Percentiles rank a stretch among this genome's conserved stretches.
These are phyloP conservation scores for Lasioglossum villosulum DNA, from an alignment of 2,888 invertebrate genomes.

Conservation along the genomic window DNA sequence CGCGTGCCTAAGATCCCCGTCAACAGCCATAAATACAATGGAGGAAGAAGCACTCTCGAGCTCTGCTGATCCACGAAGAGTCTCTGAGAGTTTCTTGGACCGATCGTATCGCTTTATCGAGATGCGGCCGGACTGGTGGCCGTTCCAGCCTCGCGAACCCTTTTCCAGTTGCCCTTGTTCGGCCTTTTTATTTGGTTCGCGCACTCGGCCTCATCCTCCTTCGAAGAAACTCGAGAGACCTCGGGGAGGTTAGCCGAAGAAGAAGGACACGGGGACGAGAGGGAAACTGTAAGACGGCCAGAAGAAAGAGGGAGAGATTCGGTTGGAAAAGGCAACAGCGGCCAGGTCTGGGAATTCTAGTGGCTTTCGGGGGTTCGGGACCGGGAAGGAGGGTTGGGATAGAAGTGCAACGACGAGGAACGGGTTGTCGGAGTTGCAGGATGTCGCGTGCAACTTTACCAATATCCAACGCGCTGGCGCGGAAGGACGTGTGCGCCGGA, in stretches of 20 bases:
- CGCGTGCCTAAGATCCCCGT: not conserved
- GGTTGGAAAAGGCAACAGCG: constrained; percentile 58
- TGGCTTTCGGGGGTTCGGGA: not conserved
- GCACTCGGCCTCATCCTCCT: constrained; percentile 42
- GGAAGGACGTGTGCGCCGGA: constrained; percentile 50
- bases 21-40: constrained; percentile 29
- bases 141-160: constrained; percentile 27
- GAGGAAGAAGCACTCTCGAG: not conserved
- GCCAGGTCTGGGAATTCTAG: constrained; percentile 68
- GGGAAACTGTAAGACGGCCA: constrained; percentile 23
- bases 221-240: constrained; percentile 58
- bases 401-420: constrained; percentile 1
- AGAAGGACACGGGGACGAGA: constrained; percentile 15
- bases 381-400: not conserved
- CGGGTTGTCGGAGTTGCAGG: constrained; percentile 73
- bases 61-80: constrained; percentile 37
- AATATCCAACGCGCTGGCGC: constrained; percentile 79
- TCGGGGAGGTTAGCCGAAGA: constrained; percentile 55
- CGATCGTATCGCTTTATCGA: constrained; percentile 58
- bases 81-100: not conserved
- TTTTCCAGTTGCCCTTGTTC: constrained; percentile 33
- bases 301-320: constrained; percentile 7
- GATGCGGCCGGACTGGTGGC: constrained; percentile 34
- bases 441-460: constrained; percentile 83
- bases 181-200: constrained; percentile 52